A percentile compares a stretch with the other conserved stretches of the same genome.
Evolutionary conservation across 2,113 vertebrate genomes (phyloP).

Genomic region (Tenrec ecaudatus): DNA sequence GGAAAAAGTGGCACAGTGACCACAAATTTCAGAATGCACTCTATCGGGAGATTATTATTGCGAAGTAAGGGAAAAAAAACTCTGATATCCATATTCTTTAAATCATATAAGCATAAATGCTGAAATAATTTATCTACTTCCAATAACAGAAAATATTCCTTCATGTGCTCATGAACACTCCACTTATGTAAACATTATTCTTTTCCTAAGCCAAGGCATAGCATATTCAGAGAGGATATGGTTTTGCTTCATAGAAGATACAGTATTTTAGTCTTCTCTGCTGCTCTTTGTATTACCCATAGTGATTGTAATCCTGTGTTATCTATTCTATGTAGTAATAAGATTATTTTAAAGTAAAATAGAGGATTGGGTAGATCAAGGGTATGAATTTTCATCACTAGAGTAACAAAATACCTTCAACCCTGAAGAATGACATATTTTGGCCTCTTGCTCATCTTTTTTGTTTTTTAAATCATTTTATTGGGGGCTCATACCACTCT

Average conservation of each 20-base stretch:
- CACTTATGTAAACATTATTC: background rate
- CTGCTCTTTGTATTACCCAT: background rate
- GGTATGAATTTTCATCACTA: background rate
- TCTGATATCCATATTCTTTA: background rate
- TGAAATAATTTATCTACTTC: background rate
- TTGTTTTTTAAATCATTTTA: too few relatives aligned
- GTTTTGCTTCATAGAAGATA: background rate
- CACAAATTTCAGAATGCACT: background rate
- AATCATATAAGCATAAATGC: background rate
- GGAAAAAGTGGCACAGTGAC: background rate
- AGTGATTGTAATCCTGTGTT: background rate
- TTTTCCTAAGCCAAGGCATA: background rate
- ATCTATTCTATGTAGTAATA: background rate
- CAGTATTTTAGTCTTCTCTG: background rate
- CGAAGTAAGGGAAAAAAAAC: background rate
- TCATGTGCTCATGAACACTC: accelerated
- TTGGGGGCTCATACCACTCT: too few relatives aligned
- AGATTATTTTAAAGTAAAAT: background rate
- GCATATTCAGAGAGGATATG: background rate
- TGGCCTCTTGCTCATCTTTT: background rate
- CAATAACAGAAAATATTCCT: background rate
- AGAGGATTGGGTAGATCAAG: background rate
- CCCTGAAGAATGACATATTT: background rate
- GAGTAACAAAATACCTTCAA: background rate
- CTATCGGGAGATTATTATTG: background rate